Evolutionary conservation across 2,113 vertebrate genomes (phyloP).

Genomic region (Ifrita kowaldi): DNA sequence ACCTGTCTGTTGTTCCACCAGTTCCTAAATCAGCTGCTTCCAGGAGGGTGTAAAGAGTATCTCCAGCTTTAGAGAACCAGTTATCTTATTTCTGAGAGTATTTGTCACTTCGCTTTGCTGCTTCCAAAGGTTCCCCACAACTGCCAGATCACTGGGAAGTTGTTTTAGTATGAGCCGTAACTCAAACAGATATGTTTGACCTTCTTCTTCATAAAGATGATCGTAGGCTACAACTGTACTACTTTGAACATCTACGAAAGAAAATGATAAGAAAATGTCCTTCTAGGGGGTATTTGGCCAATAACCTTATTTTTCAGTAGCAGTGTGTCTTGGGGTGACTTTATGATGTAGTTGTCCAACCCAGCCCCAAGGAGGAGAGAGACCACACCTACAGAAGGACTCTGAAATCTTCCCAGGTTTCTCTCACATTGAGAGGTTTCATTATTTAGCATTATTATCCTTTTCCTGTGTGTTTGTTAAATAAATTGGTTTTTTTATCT

Average conservation of each 20-base stretch:
- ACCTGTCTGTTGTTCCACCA: background rate
- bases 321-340: too few species aligned
- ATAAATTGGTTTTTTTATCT: too few species aligned
- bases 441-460: too few species aligned
- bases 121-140: background rate
- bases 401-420: too few species aligned
- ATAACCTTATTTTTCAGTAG: background rate
- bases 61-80: background rate
- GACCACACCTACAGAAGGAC: too few species aligned
- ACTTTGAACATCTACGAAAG: background rate
- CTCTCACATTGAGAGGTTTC: too few species aligned
- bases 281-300: background rate
- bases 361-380: too few species aligned
- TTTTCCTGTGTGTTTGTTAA: too few species aligned
- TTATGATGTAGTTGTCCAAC: too few species aligned
- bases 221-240: fast-evolving
- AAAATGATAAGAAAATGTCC: background rate
- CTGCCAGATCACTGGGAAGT: background rate
- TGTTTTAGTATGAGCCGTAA: background rate
- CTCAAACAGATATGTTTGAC: background rate
- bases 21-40: background rate
- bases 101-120: background rate
- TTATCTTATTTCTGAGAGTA: background rate
- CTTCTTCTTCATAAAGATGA: background rate
- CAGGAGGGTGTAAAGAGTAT: fast-evolving